phyloP scores from a whole-genome alignment of 2,888 invertebrate species.

The Oscheius sp. region DNA sequence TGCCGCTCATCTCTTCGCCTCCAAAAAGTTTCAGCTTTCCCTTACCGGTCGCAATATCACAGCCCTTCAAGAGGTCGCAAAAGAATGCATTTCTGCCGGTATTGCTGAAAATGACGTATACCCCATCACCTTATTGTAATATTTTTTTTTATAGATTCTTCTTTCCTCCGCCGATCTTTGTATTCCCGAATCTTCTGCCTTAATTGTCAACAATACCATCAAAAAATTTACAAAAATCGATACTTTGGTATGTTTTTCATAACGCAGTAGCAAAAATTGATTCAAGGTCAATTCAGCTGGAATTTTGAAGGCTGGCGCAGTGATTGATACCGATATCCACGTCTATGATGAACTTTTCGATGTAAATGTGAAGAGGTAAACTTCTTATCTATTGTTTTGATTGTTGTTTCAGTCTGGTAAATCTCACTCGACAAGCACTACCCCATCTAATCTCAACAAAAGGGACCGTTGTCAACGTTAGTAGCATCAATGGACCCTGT shows the following conservation, averaged over 20 bases:
- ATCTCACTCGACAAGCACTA: constrained; percentile 62
- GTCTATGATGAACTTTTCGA: constrained; percentile 90
- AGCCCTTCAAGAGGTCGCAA: constrained; percentile 57
- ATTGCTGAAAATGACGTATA: constrained; percentile 37
- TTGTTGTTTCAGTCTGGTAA: constrained; percentile 56
- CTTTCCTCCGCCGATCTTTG: constrained; percentile 68
- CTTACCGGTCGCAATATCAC: constrained; percentile 58
- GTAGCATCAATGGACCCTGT: constrained; percentile 89
- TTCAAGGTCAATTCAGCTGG: constrained; percentile 66
- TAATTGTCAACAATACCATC: constrained; percentile 56
- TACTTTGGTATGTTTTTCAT: constrained; percentile 47
- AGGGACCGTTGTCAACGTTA: constrained; percentile 89
- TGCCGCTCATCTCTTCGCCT: constrained; percentile 59
- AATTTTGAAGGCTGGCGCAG: constrained; percentile 62
- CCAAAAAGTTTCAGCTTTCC: constrained; percentile 42
- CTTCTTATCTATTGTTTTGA: background rate
- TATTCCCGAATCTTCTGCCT: constrained; percentile 49
- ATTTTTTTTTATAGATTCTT: constrained; percentile 9
- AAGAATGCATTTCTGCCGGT: constrained; percentile 56
- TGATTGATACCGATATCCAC: constrained; percentile 52
- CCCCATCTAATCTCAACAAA: constrained; percentile 63
- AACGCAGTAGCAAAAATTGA: background rate
- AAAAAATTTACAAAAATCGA: constrained; percentile 63
- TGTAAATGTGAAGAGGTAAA: constrained; percentile 77
- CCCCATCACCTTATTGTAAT: background rate